phyloP scores from a whole-genome alignment of 2,888 invertebrate species.

The Pteria penguin region DNA sequence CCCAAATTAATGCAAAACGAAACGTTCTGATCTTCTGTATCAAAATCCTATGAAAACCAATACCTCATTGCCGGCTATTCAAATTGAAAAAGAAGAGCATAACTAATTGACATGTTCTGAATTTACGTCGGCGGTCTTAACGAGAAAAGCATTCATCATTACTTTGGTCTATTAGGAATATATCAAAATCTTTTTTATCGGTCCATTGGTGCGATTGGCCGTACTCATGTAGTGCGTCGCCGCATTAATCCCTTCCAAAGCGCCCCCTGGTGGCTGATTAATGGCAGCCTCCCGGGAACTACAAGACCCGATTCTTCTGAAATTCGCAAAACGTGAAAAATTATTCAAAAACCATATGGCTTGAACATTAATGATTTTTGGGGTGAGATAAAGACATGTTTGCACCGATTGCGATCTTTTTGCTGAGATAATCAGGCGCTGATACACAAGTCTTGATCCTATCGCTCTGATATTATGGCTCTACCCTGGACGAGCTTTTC shows the following conservation, averaged over 20 bases:
- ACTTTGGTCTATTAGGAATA: neutral
- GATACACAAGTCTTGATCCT: neutral
- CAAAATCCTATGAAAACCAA: no score
- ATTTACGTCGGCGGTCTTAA: neutral
- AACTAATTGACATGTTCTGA: neutral
- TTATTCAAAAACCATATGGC: slow-evolving; percentile 31
- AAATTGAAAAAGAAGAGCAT: neutral
- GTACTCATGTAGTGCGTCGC: neutral
- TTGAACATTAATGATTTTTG: slow-evolving; percentile 20
- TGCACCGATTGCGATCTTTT: slow-evolving; percentile 4
- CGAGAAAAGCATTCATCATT: neutral
- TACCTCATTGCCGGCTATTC: no score
- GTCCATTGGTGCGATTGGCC: slow-evolving; percentile 1
- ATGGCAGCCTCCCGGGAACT: slow-evolving; percentile 14
- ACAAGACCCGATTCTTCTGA: slow-evolving; percentile 17
- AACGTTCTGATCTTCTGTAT: neutral
- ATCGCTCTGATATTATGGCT: neutral
- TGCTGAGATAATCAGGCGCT: slow-evolving; percentile 3
- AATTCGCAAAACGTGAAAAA: slow-evolving; percentile 12
- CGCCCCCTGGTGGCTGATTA: slow-evolving; percentile 28
- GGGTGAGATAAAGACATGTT: slow-evolving; percentile 19
- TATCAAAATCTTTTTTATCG: neutral
- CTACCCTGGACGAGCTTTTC: neutral
- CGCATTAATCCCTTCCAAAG: slow-evolving; percentile 15
- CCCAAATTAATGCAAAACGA: slow-evolving; percentile 8